These are phyloP conservation scores for Scomber japonicus DNA, from an alignment of 2,113 vertebrate species.

Conservation along the genomic window DNA sequence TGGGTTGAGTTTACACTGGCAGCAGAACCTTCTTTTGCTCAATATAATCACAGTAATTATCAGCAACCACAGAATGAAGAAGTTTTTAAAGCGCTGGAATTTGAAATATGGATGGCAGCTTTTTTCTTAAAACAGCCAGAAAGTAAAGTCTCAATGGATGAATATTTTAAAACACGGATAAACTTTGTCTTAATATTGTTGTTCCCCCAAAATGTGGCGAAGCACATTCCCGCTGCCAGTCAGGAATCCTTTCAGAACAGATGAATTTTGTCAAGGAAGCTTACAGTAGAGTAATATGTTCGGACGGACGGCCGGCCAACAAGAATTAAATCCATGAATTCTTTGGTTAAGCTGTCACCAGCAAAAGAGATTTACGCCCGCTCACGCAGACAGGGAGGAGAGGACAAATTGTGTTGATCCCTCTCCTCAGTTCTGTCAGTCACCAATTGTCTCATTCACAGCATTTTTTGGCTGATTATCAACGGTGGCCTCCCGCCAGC, in stretches of 20 bases:
- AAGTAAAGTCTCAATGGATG: neutral
- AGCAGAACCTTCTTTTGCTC: slow-evolving; percentile 29
- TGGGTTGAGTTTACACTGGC: slow-evolving; percentile 48
- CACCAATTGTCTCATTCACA: slow-evolving; percentile 58
- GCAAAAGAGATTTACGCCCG: slow-evolving; percentile 40
- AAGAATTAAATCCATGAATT: slow-evolving; percentile 63
- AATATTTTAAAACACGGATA: slow-evolving; percentile 8
- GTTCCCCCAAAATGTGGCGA: neutral
- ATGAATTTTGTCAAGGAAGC: slow-evolving; percentile 40
- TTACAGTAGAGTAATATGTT: slow-evolving; percentile 41
- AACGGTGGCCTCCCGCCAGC: slow-evolving; percentile 49
- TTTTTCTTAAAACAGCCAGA: neutral
- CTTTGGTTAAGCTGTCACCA: slow-evolving; percentile 60
- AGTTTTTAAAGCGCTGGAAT: slow-evolving; percentile 12
- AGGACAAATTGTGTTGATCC: slow-evolving; percentile 49
- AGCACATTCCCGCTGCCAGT: neutral
- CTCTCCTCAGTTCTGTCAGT: slow-evolving; percentile 41
- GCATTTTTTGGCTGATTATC: slow-evolving; percentile 61
- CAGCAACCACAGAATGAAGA: slow-evolving; percentile 29
- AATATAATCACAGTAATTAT: slow-evolving; percentile 32
- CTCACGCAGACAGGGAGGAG: slow-evolving; percentile 48
- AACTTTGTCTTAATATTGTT: slow-evolving; percentile 3
- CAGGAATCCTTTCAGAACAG: slow-evolving; percentile 29
- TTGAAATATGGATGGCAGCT: slow-evolving; percentile 20
- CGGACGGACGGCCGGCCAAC: slow-evolving; percentile 34